Base-by-base conservation (phyloP, 2,888 invertebrate genomes). In the Tanytarsus gracilentus region DNA sequence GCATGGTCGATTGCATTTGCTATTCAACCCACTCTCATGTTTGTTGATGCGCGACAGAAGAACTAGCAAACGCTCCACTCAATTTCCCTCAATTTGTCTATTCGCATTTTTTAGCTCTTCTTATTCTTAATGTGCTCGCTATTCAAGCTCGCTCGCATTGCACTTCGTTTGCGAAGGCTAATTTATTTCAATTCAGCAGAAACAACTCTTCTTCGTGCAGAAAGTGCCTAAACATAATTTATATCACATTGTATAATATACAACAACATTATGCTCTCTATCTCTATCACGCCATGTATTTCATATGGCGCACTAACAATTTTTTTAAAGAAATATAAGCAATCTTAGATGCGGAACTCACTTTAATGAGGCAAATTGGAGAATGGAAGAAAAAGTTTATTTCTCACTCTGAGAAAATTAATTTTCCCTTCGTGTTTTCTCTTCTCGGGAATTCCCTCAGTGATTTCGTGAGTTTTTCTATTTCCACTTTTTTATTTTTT, bases 1-100 rank as follows among this genome's bases (percentile, higher is more conserved):
- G 33, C 55, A 55, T 33, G 55, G 33, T 55, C 25, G 39, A 55
- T 55, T 55, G 55, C 55, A 55, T 55, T 55, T 49, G 7, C 25
- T 26, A 33, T 25, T 55, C 55, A 55, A 26, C 26, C 44, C 21
- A 1, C 11, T 39, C 55, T 23, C 23, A n/a, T 14, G 7, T 39
- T 27, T 39, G 8, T 44, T 44, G 44, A 18, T 18, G 23, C 18
- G 21, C 23, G 23, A n/a, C 33, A 33, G 9, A 23, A 9, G 23
- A 44, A 44, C 18, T 23, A 23, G n/a, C 3, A 23, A 23, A 5
- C 21, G 25, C 40, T 55, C 6, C 18, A 55, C 40, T 23, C 39
- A 40, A 39, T 55, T 55, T 40, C 55, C 33, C 40, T 26, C 55
- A 55, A 55, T 55, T 39, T 55, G 55, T 39, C 36, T 36, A n/a